These are phyloP conservation scores for Chunga burmeisteri DNA, from an alignment of 2,113 vertebrate species.

Conservation along the genomic window DNA sequence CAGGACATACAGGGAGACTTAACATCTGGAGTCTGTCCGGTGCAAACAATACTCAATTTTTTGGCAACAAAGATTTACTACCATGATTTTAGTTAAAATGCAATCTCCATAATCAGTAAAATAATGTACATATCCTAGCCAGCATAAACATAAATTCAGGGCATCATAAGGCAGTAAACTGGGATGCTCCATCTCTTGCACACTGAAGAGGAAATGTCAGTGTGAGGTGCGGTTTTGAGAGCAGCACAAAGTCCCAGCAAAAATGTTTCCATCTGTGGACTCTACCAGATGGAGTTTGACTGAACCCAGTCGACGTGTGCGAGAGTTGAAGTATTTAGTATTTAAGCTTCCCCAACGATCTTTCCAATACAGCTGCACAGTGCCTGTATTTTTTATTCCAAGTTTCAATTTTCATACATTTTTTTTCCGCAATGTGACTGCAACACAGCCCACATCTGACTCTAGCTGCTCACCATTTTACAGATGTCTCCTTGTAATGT, in stretches of 20 bases:
- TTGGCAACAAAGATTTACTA: not conserved
- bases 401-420: not conserved
- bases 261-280: not conserved
- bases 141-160: not conserved
- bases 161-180: accelerated
- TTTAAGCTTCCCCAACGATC: not conserved
- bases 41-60: not conserved
- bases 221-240: not conserved
- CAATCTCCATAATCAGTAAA: not conserved
- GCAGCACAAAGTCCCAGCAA: not conserved
- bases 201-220: accelerated
- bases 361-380: not conserved
- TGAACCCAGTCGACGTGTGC: not conserved
- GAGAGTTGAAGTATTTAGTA: not conserved
- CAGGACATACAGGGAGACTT: not conserved
- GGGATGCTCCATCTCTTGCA: not conserved
- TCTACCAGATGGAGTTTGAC: not conserved
- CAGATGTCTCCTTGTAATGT: not conserved
- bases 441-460: not conserved
- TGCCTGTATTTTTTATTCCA: not conserved
- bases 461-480: not conserved
- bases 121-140: not conserved
- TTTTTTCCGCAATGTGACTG: not conserved
- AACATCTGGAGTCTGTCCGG: not conserved
- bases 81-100: not conserved